These are phyloP conservation scores for Nomia melanderi DNA, from an alignment of 1,140 invertebrate species.

Conservation along the genomic window DNA sequence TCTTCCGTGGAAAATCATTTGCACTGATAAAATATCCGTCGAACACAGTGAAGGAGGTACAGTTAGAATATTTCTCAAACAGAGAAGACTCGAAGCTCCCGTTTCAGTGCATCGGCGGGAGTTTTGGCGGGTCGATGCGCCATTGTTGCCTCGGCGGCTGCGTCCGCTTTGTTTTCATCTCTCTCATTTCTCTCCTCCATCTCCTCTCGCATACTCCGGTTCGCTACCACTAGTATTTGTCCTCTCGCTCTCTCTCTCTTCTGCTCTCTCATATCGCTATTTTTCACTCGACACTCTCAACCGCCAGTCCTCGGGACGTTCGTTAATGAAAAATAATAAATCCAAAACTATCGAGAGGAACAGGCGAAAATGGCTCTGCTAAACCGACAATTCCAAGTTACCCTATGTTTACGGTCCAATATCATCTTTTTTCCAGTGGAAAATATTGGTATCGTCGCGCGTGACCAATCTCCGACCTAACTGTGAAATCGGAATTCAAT, in stretches of 20 bases:
- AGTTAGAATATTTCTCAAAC: slow-evolving; percentile 19
- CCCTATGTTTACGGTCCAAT: neutral
- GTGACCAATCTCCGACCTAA: neutral
- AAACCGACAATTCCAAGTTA: neutral
- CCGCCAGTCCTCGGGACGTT: neutral
- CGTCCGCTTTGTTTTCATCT: slow-evolving; percentile 69
- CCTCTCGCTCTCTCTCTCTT: neutral
- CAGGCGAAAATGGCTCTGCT: neutral
- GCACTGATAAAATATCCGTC: neutral
- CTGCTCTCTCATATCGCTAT: slow-evolving; percentile 37
- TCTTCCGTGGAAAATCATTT: neutral
- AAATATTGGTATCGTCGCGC: neutral
- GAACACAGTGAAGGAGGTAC: neutral
- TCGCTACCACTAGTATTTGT: neutral
- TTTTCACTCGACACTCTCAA: slow-evolving; percentile 26
- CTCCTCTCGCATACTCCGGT: neutral
- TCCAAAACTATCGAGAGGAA: slow-evolving; percentile 20
- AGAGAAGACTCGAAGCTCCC: slow-evolving; percentile 35
- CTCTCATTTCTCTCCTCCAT: slow-evolving; percentile 7
- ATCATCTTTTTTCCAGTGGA: neutral
- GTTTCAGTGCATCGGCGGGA: slow-evolving; percentile 58
- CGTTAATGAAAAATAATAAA: slow-evolving; percentile 48
- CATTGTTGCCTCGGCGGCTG: slow-evolving; percentile 70
- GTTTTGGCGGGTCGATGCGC: slow-evolving; percentile 77
- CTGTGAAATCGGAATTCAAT: neutral